Percentiles rank a stretch among this genome's conserved stretches.
Conservation (phyloP, 2,888 invertebrate species). For the Dione vanillae region DNA sequence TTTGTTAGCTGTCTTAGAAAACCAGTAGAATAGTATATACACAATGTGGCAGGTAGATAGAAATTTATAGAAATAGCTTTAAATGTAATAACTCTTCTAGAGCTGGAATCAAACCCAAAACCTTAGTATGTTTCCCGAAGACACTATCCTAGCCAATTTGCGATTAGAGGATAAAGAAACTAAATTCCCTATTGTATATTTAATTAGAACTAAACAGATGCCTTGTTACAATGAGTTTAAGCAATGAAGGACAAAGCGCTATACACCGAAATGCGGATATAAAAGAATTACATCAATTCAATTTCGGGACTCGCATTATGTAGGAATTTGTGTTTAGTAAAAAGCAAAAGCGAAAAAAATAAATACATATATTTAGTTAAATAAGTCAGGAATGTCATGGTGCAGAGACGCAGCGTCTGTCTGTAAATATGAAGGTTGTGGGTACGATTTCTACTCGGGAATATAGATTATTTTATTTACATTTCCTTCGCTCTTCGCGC, state of each 20-base stretch:
- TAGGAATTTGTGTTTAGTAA: slow-evolving; percentile 62
- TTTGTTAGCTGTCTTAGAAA: too few species aligned
- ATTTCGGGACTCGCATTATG: slow-evolving; percentile 75
- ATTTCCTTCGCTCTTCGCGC: too few species aligned
- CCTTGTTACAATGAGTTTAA: not conserved
- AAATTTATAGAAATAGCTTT: not conserved
- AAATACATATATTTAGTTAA: too few species aligned
- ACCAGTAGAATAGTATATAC: too few species aligned
- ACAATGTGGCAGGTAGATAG: too few species aligned
- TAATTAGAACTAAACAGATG: slow-evolving; percentile 15
- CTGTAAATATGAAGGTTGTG: not conserved
- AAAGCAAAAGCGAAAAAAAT: slow-evolving; percentile 11
- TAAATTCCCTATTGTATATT: not conserved
- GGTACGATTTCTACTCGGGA: too few species aligned
- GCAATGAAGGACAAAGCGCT: not conserved
- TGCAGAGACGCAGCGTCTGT: too few species aligned
- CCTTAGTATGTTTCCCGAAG: not conserved
- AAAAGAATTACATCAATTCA: slow-evolving; percentile 78
- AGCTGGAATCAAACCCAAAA: not conserved
- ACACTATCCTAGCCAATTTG: not conserved
- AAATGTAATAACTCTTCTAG: not conserved
- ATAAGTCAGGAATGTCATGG: too few species aligned
- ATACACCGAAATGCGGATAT: slow-evolving; percentile 53
- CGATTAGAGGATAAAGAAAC: not conserved
- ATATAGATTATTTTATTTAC: too few species aligned